These are phyloP conservation scores for Eupithecia inturbata DNA, from an alignment of 2,888 invertebrate genomes.

Conservation along the genomic window DNA sequence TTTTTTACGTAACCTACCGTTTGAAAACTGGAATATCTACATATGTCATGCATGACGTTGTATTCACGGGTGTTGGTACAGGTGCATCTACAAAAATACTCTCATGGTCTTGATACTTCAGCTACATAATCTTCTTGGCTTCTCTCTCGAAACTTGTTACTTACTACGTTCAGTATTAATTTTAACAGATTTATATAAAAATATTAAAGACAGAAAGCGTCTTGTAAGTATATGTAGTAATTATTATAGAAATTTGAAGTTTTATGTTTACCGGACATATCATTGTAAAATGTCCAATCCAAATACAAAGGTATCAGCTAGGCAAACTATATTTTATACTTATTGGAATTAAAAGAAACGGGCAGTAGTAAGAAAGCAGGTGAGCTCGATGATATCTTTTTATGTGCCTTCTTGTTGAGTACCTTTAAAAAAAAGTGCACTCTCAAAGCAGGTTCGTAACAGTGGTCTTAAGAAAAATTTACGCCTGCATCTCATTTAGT, in stretches of 20 bases:
- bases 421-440: background rate
- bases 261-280: background rate
- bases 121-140: background rate
- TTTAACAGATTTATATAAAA: background rate
- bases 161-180: background rate
- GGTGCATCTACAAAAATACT: background rate
- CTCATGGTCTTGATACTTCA: background rate
- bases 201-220: too few species aligned
- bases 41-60: too few species aligned
- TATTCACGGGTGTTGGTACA: too few species aligned
- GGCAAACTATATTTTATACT: background rate
- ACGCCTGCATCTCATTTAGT: too few species aligned
- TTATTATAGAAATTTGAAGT: too few species aligned
- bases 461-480: too few species aligned
- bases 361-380: background rate
- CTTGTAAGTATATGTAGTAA: too few species aligned
- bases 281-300: background rate
- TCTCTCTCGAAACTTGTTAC: background rate
- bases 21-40: too few species aligned
- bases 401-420: background rate
- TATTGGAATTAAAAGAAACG: background rate
- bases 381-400: background rate
- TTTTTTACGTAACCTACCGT: too few species aligned
- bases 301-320: background rate
- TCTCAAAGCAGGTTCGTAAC: background rate